Percentiles rank a stretch among this genome's conserved stretches.
phyloP scores from a whole-genome alignment of 2,888 invertebrate species.

The Drosophila anomelani region DNA sequence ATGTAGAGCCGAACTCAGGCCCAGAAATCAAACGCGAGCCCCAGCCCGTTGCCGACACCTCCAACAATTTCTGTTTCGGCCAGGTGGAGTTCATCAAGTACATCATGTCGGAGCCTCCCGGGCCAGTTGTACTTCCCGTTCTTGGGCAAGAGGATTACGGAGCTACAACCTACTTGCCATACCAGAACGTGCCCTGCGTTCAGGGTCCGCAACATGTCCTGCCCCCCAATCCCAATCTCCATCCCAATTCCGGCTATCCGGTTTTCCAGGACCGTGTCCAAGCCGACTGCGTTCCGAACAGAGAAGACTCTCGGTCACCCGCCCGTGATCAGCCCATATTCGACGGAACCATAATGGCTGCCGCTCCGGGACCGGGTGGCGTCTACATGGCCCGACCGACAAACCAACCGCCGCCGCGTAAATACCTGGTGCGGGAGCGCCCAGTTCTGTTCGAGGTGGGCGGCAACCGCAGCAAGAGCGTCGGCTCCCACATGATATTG shows the following conservation, averaged over 20 bases:
- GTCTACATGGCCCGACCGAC: neutral
- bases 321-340: neutral
- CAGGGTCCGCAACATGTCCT: neutral
- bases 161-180: neutral
- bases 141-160: neutral
- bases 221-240: neutral
- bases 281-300: neutral
- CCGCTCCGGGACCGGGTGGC: neutral
- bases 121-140: neutral
- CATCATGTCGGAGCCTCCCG: constrained; percentile 3
- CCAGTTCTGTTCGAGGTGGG: constrained; percentile 34
- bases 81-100: constrained; percentile 17
- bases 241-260: neutral
- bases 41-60: neutral
- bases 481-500: constrained; percentile 5
- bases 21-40: neutral
- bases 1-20: neutral
- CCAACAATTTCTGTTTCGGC: neutral
- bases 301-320: neutral
- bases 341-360: neutral
- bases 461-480: constrained; percentile 1
- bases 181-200: constrained; percentile 1
- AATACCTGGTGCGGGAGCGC: neutral
- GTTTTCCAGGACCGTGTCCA: neutral
- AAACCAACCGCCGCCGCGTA: neutral